These are phyloP conservation scores for Desmodus rotundus DNA, from an alignment of 2,113 vertebrate species.

Conservation along the genomic window DNA sequence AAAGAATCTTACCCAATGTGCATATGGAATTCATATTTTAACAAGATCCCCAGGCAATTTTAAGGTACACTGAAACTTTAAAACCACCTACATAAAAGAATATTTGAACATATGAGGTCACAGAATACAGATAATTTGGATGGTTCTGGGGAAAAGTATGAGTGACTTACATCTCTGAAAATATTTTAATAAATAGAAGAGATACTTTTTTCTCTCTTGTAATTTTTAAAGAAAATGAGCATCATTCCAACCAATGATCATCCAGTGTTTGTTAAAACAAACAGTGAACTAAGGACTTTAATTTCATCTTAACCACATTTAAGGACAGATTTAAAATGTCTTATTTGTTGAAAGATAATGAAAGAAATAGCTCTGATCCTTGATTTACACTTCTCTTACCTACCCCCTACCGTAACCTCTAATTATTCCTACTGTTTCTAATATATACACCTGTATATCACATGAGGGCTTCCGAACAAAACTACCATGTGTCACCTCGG, in stretches of 20 bases:
- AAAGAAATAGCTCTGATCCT: neutral
- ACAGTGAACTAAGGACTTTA: neutral
- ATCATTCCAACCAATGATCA: neutral
- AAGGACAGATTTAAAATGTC: neutral
- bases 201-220: neutral
- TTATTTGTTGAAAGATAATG: neutral
- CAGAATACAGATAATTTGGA: neutral
- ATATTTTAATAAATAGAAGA: neutral
- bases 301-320: neutral
- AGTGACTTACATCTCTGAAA: neutral
- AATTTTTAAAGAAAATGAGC: neutral
- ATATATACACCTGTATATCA: neutral
- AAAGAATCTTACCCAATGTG: neutral
- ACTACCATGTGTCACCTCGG: rapidly evolving
- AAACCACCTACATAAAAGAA: neutral
- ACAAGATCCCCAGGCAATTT: neutral
- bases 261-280: neutral
- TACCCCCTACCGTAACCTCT: neutral
- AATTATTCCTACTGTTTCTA: neutral
- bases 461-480: neutral
- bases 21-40: neutral
- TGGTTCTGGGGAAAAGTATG: neutral
- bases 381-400: neutral
- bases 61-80: neutral
- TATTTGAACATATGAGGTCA: slow-evolving; percentile 3